These are phyloP conservation scores for Megalopta genalis DNA, from an alignment of 1,140 invertebrate species.

Conservation along the genomic window DNA sequence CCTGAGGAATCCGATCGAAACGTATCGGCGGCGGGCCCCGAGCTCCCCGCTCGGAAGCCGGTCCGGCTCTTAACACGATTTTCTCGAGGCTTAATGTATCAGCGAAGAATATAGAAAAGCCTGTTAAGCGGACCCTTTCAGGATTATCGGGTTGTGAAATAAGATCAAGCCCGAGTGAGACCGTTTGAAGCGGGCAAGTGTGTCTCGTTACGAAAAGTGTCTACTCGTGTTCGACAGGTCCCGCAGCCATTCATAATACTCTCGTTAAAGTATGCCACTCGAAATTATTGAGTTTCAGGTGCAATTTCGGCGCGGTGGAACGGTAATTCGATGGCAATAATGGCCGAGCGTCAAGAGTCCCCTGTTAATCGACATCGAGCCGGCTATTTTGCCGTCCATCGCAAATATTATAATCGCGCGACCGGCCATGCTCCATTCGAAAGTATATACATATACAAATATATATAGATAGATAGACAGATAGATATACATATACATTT, in stretches of 20 bases:
- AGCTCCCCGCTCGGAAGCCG: background rate
- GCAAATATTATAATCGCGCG: slow-evolving; percentile 46
- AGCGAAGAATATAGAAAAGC: background rate
- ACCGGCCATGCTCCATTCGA: background rate
- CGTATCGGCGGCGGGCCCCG: too few relatives aligned
- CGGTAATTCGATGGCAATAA: slow-evolving; percentile 38
- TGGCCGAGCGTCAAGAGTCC: slow-evolving; percentile 22
- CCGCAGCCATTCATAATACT: slow-evolving; percentile 1
- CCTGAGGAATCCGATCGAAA: too few relatives aligned
- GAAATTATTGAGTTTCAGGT: slow-evolving; percentile 30
- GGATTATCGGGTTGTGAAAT: background rate
- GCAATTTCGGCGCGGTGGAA: background rate
- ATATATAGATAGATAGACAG: too few relatives aligned
- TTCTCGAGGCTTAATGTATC: background rate
- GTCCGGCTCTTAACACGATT: background rate
- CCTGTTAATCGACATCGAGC: slow-evolving; percentile 40
- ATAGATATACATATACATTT: background rate
- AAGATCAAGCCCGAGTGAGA: background rate
- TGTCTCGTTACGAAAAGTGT: background rate
- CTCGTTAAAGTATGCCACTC: slow-evolving; percentile 5
- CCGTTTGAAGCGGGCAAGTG: background rate
- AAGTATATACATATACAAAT: too few relatives aligned
- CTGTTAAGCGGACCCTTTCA: background rate
- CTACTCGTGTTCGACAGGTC: background rate
- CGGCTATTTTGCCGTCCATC: slow-evolving; percentile 36